Evolutionary conservation across 2,113 vertebrate species (phyloP), one percentile per base, ranked within the genome.

Genomic region (Miniopterus natalensis): DNA sequence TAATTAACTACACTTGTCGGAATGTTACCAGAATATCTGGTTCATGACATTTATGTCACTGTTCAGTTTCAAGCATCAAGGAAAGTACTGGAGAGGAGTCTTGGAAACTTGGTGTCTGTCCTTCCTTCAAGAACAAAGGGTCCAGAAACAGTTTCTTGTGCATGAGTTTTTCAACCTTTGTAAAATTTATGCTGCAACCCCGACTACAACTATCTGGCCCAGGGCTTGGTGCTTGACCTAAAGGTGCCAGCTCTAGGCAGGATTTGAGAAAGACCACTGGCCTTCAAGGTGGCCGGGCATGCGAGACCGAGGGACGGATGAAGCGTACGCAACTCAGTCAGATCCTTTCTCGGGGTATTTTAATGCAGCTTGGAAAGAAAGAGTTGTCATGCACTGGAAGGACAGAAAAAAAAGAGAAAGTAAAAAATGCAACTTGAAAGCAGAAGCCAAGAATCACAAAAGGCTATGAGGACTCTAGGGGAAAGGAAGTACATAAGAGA

Each of bases 1-100:
- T 92, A 94, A 95, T 90, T 96, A 92, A 95, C 89, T 71, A 70
- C 5, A 74, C n/a, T 80, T 94, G 94, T 85, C 87, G 87, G 77
- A 89, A 84, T 90, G 80, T 68, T 92, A 92, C 75, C 63, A 73
- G 40, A 73, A 71, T 79, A 88, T 63, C 81, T 94, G 63, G 23
- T 63, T 79, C 90, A 20, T 68, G 74, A 79, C n/a, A 66, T 92
- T 85, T 57, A 73, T 53, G 42, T 85, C 40, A 78, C 29, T 20
- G 8, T 53, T 45, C 36, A 1, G 36, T 68, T 90, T 92, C 53
- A 89, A 90, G 59, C 47, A 80, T 73, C 29, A 85, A 87, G n/a
- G n/a, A 84, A 92, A 75, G 40, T 45, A 23, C 8, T 83, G 29
- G 7, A 75, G 42, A 63, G 29, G 40, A 63, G 25, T 49, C 61